phyloP scores from a whole-genome alignment of 2,797 vertebrate species.

The Macropus fuliginosus region DNA sequence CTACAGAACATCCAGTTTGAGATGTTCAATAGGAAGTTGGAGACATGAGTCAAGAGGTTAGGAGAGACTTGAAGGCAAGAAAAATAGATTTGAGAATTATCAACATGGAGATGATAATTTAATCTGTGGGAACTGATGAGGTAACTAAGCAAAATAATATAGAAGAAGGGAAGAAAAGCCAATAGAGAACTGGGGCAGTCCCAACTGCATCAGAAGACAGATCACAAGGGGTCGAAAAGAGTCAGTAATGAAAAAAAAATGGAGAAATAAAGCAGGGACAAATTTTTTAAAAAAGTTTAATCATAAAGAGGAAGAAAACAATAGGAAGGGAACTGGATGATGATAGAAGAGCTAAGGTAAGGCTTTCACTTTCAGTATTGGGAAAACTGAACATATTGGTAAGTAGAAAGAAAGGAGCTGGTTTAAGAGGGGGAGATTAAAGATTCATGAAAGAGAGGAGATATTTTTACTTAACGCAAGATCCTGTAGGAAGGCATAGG shows the following conservation, averaged over 20 bases:
- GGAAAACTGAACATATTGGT: background rate
- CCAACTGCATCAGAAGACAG: background rate
- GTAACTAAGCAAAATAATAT: background rate
- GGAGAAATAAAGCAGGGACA: background rate
- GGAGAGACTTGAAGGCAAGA: background rate
- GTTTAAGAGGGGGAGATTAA: background rate
- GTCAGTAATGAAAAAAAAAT: background rate
- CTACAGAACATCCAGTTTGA: background rate
- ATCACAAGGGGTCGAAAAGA: background rate
- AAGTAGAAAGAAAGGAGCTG: background rate
- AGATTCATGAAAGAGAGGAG: background rate
- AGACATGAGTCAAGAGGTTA: background rate
- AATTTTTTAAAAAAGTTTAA: background rate
- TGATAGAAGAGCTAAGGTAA: background rate
- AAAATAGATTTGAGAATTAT: background rate
- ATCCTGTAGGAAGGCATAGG: background rate
- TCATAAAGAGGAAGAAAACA: background rate
- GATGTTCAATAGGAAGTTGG: background rate
- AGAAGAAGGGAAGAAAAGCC: background rate
- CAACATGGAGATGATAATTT: background rate
- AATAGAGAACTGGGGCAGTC: background rate
- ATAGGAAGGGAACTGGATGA: background rate
- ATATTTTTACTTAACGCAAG: background rate
- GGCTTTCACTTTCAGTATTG: no score
- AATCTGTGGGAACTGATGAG: background rate